phyloP scores from a whole-genome alignment of 2,888 invertebrate species.

The Sarcophaga caerulescens region DNA sequence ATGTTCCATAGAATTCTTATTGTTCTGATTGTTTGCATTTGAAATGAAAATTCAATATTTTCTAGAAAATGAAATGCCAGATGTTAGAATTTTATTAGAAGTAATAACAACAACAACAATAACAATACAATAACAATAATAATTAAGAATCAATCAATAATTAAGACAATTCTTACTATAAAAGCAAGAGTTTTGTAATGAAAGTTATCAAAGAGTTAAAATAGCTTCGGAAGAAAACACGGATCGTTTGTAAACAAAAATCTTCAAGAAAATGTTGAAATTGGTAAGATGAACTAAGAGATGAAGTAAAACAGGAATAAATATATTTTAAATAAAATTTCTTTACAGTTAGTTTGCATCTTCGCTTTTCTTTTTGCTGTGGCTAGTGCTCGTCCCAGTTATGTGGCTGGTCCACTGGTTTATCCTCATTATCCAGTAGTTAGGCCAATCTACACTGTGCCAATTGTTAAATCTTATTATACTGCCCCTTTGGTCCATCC shows the following conservation, averaged over 20 bases:
- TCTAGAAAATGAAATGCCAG: neutral
- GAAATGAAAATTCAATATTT: neutral
- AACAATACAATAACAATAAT: too few species aligned
- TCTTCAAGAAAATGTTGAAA: neutral
- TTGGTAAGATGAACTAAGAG: neutral
- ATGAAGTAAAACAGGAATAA: neutral
- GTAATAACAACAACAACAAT: too few species aligned
- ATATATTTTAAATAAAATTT: neutral
- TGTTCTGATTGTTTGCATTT: neutral
- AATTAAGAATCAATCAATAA: neutral
- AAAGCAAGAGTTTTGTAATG: neutral
- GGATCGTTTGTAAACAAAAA: neutral
- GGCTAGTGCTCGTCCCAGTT: slow-evolving; percentile 74
- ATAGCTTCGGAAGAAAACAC: neutral
- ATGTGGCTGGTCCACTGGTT: slow-evolving; percentile 63
- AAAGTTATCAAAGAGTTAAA: neutral
- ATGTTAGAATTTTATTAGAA: neutral
- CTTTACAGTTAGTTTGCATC: neutral
- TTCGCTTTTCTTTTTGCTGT: neutral
- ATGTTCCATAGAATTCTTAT: neutral
- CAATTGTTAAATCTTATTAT: slow-evolving; percentile 12
- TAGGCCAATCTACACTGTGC: neutral
- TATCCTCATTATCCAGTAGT: slow-evolving; percentile 21
- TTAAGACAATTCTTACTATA: neutral
- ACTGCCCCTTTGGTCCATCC: slow-evolving; percentile 34